Evolutionary conservation across 2,797 vertebrate species (phyloP).

Genomic region (Darevskia mixta): DNA sequence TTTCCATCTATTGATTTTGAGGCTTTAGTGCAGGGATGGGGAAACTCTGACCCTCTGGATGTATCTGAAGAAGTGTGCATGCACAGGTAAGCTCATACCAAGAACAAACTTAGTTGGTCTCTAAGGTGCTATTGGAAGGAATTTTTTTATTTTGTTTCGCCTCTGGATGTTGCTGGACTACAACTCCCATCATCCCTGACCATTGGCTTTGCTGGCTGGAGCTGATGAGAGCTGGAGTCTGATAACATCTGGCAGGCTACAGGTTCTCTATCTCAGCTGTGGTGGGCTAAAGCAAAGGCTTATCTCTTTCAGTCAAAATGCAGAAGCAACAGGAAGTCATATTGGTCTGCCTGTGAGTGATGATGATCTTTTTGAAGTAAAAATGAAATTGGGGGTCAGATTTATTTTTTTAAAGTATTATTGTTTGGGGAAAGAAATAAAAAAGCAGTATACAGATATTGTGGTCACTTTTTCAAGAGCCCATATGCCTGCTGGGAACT

Average conservation of each 20-base stretch:
- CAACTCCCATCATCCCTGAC: too few relatives aligned
- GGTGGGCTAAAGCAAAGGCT: neutral
- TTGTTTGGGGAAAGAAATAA: neutral
- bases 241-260: too few relatives aligned
- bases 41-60: too few relatives aligned
- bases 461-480: neutral
- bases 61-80: too few relatives aligned
- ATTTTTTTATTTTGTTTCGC: too few relatives aligned
- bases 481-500: neutral
- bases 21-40: too few relatives aligned
- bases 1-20: neutral
- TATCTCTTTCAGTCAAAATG: neutral
- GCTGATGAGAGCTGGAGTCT: too few relatives aligned
- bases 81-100: too few relatives aligned
- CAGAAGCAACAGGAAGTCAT: neutral
- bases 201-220: too few relatives aligned
- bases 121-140: too few relatives aligned
- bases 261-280: neutral
- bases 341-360: neutral
- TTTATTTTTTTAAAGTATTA: neutral
- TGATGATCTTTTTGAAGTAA: neutral
- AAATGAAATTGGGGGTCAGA: neutral
- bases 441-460: slow-evolving; percentile 10
- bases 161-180: too few relatives aligned
- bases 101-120: too few relatives aligned